Percentiles rank a stretch among this genome's conserved stretches.
Evolutionary conservation across 1,140 invertebrate genomes (phyloP).

Genomic region (Triops cancriformis): DNA sequence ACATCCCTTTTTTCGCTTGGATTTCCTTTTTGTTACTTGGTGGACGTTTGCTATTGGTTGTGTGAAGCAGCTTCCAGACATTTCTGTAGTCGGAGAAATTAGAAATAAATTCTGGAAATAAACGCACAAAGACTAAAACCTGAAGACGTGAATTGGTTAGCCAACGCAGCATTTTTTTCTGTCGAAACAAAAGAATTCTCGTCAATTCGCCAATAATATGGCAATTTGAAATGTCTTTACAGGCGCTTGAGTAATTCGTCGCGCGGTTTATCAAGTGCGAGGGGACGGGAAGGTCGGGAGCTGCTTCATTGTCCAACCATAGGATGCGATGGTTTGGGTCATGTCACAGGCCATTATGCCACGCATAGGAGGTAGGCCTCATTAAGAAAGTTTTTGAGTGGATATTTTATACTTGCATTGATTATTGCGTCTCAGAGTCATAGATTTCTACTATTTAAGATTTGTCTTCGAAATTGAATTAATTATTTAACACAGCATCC

Average conservation of each 20-base stretch:
- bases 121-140: background rate
- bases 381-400: background rate
- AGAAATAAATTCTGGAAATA: conserved; percentile 24
- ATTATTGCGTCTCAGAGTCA: too few species aligned
- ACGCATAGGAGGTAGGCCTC: conserved; percentile 68
- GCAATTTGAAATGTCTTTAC: conserved; percentile 11
- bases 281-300: conserved; percentile 55
- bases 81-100: conserved; percentile 23
- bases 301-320: conserved; percentile 68
- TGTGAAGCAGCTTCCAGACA: conserved; percentile 4
- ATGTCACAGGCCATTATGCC: conserved; percentile 74
- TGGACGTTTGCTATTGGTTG: background rate
- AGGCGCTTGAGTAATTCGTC: conserved; percentile 22
- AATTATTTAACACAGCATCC: too few species aligned
- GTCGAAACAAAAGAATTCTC: too few species aligned
- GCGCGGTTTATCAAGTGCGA: conserved; percentile 37
- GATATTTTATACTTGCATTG: too few species aligned
- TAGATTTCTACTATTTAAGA: too few species aligned
- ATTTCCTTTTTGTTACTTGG: background rate
- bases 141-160: background rate
- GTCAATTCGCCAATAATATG: background rate
- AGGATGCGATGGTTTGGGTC: conserved; percentile 77
- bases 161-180: too few species aligned
- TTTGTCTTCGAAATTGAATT: too few species aligned
- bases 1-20: background rate